phyloP scores from a whole-genome alignment of 2,113 vertebrate species.

The Pica pica region DNA sequence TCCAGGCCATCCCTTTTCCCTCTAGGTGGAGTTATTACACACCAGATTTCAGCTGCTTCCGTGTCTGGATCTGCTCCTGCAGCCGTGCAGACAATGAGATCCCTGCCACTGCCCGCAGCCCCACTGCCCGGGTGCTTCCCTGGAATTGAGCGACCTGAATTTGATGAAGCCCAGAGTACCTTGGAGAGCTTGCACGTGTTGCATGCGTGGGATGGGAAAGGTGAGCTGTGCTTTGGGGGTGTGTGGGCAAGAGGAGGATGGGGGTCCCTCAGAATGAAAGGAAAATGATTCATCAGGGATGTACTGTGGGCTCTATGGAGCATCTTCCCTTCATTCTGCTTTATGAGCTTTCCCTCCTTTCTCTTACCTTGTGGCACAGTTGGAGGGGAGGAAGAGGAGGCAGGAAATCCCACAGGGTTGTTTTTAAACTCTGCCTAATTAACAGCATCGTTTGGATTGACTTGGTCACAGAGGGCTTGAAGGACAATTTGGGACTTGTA shows the following conservation, averaged over 20 bases:
- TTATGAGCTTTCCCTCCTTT: background rate
- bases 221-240: background rate
- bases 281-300: background rate
- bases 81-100: accelerated
- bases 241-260: background rate
- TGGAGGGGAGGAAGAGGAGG: background rate
- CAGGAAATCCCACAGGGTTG: background rate
- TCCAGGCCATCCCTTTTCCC: background rate
- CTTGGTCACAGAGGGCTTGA: background rate
- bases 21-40: constrained; percentile 25
- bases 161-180: accelerated
- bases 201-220: background rate
- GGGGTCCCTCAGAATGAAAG: background rate
- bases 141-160: background rate
- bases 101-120: background rate
- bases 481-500: accelerated
- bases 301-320: background rate
- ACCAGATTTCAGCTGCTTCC: background rate
- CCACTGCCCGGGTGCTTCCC: background rate
- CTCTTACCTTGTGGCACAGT: background rate
- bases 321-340: background rate
- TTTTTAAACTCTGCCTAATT: background rate
- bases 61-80: background rate
- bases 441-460: accelerated
- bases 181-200: background rate